Evolutionary conservation across 1,140 invertebrate species (phyloP), one percentile per base, ranked within the genome.

Genomic region (Nephila pilipes): DNA sequence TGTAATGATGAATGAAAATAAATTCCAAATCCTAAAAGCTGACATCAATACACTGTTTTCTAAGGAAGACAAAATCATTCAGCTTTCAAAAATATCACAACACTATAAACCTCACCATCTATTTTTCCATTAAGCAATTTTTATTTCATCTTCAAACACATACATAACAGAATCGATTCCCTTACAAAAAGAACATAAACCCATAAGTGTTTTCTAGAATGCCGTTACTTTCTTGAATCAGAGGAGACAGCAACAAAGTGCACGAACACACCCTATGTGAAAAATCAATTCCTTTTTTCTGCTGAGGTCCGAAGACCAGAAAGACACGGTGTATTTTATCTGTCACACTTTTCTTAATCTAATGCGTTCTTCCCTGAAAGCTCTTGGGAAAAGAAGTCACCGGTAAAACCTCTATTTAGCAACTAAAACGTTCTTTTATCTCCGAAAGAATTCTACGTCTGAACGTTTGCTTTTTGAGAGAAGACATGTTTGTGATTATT

Each of bases 321-420:
- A 46, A 75, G 65, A 75, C 65, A 75, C 29, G 65, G 25, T 75
- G 16, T 75, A 75, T 75, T 75, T 75, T 75, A 75, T 75, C 29
- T 32, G 65, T 75, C 65, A 32, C 65, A 36, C 65, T 75, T 75
- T 75, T 75, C 65, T 75, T 75, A 75, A 75, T 32, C 25, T 75
- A 32, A 75, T 75, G 65, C 29, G 29, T 75, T 75, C 65, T 6
- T 65, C n/a, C n/a, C 65, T 75, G 65, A 75, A 75, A 75, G 65
- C 65, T 75, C 29, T 75, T 2, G 60, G 29, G 65, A 5, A 29
- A 29, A 25, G 29, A 75, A 75, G 65, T 75, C 65, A 14, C 16
- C 25, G 18, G 25, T 16, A 75, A 16, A 75, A 75, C 65, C 65
- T 75, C 65, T 75, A 75, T 75, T 75, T 75, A 75, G 65, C 29